phyloP scores from a whole-genome alignment of 2,888 invertebrate genomes.

The Anticlea derivata region DNA sequence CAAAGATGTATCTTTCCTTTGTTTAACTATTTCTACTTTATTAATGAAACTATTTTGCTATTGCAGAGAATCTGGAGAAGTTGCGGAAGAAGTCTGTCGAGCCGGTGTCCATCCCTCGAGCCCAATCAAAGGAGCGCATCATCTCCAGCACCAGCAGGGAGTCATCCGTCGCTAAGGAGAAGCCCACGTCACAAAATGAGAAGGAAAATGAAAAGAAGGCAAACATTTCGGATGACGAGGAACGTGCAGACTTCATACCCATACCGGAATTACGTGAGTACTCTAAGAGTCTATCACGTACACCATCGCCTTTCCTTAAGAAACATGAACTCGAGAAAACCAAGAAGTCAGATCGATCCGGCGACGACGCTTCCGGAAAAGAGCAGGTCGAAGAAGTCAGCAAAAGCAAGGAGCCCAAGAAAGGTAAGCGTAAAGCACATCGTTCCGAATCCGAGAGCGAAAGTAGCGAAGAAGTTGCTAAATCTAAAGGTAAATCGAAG shows the following conservation, averaged over 20 bases:
- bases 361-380: conserved; percentile 72
- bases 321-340: conserved; percentile 83
- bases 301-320: conserved; percentile 93
- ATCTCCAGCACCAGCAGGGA: conserved; percentile 79
- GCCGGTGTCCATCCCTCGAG: conserved; percentile 59
- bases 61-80: conserved; percentile 68
- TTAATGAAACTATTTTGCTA: background rate
- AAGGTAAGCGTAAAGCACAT: conserved; percentile 81
- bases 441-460: conserved; percentile 78
- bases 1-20: no score
- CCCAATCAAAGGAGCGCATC: conserved; percentile 62
- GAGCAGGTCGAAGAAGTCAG: conserved; percentile 70
- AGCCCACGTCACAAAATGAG: conserved; percentile 58
- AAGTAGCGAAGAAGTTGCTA: conserved; percentile 69
- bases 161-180: conserved; percentile 71
- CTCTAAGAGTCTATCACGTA: conserved; percentile 91
- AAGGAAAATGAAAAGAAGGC: conserved; percentile 53
- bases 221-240: conserved; percentile 72
- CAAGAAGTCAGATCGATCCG: conserved; percentile 74
- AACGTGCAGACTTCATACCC: conserved; percentile 67
- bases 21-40: no score
- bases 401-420: conserved; percentile 56
- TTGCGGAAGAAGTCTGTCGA: conserved; percentile 67
- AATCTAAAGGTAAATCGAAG: conserved; percentile 74
- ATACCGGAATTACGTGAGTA: conserved; percentile 79